Base-by-base conservation (phyloP, 2,888 invertebrate species). In the Nymphalis urticae region DNA sequence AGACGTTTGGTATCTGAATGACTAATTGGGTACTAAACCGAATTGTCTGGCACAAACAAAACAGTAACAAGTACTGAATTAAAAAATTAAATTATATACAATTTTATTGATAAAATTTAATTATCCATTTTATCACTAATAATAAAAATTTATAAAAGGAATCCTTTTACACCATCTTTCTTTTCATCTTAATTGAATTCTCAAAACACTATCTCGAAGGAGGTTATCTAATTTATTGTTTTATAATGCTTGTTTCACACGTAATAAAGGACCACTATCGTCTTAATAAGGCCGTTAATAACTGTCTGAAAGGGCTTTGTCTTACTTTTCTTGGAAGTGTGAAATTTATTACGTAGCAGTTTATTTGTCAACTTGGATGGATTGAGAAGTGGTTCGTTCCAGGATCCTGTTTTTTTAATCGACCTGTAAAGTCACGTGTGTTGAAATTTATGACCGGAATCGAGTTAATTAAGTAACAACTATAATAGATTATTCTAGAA, bases 191-290 rank as follows among this genome's bases (percentile, higher is more conserved):
- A 69, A 71, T 66, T 64, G 66, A 69, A 64, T 69, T 61, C 59
- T 64, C 66, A 42, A 24, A 64, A 64, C 9, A 10, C 17, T 64
- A 69, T 69, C 64, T 62, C 21, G 21, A 51, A 64, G 59, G 59
- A 56, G 48, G 13, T 48, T 75, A 69, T 74, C 70, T 64, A 71
- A 68, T 72, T 75, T 76, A 75, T 76, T 70, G 68, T 64, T 67
- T 63, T 69, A 74, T 74, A 73, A 70, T 65, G 70, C 62, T 62
- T 71, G 71, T 71, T 75, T 75, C 73, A 75, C 75, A 75, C 73
- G 63, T 72, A 69, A 73, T 71, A 70, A 64, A 67, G 32, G 42
- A 42, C 48, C 64, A 66, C 73, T 74, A 73, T 67, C 56, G 54
- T 32, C 19, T 64, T 65, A 69, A 72, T 70, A 68, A 69, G 53